Evolutionary conservation across 2,113 vertebrate species (phyloP), one percentile per base, ranked within the genome.

Genomic region (Ciconia stormi): DNA sequence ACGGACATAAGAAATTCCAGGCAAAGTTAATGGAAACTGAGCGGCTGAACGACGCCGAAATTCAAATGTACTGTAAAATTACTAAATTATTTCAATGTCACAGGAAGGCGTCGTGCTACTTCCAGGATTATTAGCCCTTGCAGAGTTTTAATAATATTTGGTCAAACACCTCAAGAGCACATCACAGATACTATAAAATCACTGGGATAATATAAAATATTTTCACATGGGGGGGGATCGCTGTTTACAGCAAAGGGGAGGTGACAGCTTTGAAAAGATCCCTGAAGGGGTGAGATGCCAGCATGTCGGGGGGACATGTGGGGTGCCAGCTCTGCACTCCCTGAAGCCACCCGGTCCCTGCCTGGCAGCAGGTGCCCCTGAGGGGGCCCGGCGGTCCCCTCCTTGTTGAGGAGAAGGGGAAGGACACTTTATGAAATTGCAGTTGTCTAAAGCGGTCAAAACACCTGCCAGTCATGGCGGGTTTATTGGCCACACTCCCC

Each of bases 1-100:
- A n/a, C 8, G 34, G 96, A 96, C 91, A 50, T 50, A 78, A 97
- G 97, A 96, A 94, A 98, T 98, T 97, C 97, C 93, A 90, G 88
- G 95, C 89, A 65, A 97, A 96, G 97, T 96, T 98, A 98, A 98
- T 98, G 97, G 98, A 95, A 98, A 97, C 91, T 73, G 95, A 97
- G 96, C 36, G 30, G 96, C 93, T 97, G 98, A 98, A 95, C 62
- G 44, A 96, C 2, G 42, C 95, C 6, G 14, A 80, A 95, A 95
- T 98, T 95, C 98, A 97, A 98, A 98, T 96, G 97, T 98, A 96
- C 97, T 98, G 97, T 98, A 98, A 98, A 98, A 98, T 98, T 92
- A 97, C 95, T 95, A 95, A 98, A 98, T 95, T 63, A 97, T 98
- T 97, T 97, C 98, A 98, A 96, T 97, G 98, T 97, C 98, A 98